These are phyloP conservation scores for Thunnus maccoyii DNA, from an alignment of 2,113 vertebrate species.

Conservation along the genomic window DNA sequence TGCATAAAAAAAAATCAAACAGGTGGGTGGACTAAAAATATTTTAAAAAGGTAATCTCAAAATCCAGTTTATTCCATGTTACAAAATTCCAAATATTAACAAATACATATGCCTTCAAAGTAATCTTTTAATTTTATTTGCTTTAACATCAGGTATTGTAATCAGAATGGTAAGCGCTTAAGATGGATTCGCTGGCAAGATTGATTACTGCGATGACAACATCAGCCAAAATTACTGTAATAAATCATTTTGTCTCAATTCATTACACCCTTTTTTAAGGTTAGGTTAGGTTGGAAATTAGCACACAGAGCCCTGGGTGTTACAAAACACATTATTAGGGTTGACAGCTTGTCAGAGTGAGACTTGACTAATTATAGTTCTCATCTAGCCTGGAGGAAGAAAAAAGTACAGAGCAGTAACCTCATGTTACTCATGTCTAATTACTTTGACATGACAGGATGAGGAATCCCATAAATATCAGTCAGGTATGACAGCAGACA, in stretches of 20 bases:
- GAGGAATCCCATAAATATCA: slow-evolving; percentile 65
- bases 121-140: slow-evolving; percentile 54
- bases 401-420: slow-evolving; percentile 28
- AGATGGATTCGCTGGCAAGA: slow-evolving; percentile 53
- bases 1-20: too few relatives aligned
- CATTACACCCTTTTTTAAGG: slow-evolving; percentile 57
- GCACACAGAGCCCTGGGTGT: slow-evolving; percentile 44
- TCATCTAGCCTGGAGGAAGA: slow-evolving; percentile 49
- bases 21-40: too few relatives aligned
- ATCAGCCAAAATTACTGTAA: slow-evolving; percentile 49
- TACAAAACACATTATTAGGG: slow-evolving; percentile 53
- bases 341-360: slow-evolving; percentile 72
- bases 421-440: slow-evolving; percentile 68
- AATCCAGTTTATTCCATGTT: slow-evolving; percentile 9
- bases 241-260: slow-evolving; percentile 58
- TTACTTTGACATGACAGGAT: slow-evolving; percentile 78
- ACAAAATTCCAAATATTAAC: slow-evolving; percentile 14
- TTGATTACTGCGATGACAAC: slow-evolving; percentile 70
- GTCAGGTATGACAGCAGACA: slow-evolving; percentile 68
- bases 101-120: neutral
- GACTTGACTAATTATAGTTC: slow-evolving; percentile 70
- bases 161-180: slow-evolving; percentile 37
- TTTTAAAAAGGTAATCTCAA: neutral
- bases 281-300: slow-evolving; percentile 60
- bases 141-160: slow-evolving; percentile 3